A percentile compares a stretch with the other conserved stretches of the same genome.
phyloP scores from a whole-genome alignment of 2,888 invertebrate species.

The Trypoxylon attenuatum region DNA sequence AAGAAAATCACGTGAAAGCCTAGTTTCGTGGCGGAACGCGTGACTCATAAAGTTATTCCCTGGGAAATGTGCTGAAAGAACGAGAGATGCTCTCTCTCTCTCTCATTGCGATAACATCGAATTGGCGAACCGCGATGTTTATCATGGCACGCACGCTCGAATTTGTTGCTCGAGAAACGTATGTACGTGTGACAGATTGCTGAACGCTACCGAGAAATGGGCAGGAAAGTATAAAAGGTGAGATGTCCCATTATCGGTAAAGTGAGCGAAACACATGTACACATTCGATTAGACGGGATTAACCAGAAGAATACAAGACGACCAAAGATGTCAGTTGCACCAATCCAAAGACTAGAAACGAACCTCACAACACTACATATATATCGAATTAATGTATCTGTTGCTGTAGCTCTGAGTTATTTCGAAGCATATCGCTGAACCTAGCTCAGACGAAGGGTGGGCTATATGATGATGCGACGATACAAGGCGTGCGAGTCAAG shows the following conservation, averaged over 20 bases:
- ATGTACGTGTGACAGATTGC: too few species aligned
- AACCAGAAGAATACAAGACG: constrained; percentile 32
- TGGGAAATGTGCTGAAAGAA: neutral
- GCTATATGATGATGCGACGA: neutral
- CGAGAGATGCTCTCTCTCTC: neutral
- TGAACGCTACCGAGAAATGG: too few species aligned
- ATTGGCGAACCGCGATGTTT: too few species aligned
- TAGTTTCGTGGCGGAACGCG: neutral
- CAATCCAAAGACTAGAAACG: constrained; percentile 61
- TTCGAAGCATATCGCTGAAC: too few species aligned
- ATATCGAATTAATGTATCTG: too few species aligned
- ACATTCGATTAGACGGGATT: neutral
- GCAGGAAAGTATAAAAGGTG: too few species aligned
- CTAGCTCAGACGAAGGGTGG: neutral
- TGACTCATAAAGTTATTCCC: neutral
- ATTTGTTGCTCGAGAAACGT: too few species aligned
- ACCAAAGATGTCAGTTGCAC: constrained; percentile 63
- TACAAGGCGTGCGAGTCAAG: constrained; percentile 14
- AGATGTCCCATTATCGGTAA: neutral
- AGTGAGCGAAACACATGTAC: neutral
- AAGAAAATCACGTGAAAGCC: too few species aligned
- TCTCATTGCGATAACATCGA: too few species aligned
- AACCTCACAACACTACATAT: constrained; percentile 19
- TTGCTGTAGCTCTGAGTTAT: too few species aligned
- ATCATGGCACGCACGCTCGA: too few species aligned